phyloP scores from a whole-genome alignment of 2,888 invertebrate genomes.

The Acronicta alni region DNA sequence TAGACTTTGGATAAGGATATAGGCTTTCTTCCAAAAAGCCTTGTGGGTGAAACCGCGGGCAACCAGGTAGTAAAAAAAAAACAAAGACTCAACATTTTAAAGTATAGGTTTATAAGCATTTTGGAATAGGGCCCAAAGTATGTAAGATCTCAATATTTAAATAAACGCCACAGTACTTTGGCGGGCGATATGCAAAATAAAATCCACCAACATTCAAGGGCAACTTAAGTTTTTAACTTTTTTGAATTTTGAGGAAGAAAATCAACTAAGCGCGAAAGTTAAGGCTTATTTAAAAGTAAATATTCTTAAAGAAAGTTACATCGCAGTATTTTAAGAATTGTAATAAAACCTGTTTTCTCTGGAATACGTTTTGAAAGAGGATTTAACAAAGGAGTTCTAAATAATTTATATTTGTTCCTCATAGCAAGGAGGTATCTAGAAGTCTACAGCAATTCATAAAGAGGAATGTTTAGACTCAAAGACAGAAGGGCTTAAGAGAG shows the following conservation, averaged over 20 bases:
- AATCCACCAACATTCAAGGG: conserved; percentile 8
- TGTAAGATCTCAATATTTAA: neutral
- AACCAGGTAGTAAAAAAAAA: no score
- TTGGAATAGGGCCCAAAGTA: neutral
- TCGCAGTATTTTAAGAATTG: conserved; percentile 27
- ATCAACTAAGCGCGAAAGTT: conserved; percentile 25
- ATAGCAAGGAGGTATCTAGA: conserved; percentile 5
- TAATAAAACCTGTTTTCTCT: conserved; percentile 9
- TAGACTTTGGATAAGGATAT: no score
- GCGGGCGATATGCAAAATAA: conserved; percentile 1
- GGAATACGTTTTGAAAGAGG: conserved; percentile 13
- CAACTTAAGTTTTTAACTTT: conserved; percentile 22
- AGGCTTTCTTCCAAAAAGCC: no score
- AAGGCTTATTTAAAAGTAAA: conserved; percentile 32
- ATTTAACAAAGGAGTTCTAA: conserved; percentile 25
- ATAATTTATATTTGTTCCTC: conserved; percentile 27
- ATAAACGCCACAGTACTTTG: neutral
- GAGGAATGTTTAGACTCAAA: conserved; percentile 7
- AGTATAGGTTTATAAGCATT: neutral
- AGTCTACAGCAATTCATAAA: conserved; percentile 8
- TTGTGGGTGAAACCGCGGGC: no score
- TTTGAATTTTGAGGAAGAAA: conserved; percentile 11
- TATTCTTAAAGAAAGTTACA: conserved; percentile 38
- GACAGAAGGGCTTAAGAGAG: conserved; percentile 7
- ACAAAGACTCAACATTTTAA: no score